Conservation (phyloP, 2,888 invertebrate genomes). For the Sphaerophoria taeniata region DNA sequence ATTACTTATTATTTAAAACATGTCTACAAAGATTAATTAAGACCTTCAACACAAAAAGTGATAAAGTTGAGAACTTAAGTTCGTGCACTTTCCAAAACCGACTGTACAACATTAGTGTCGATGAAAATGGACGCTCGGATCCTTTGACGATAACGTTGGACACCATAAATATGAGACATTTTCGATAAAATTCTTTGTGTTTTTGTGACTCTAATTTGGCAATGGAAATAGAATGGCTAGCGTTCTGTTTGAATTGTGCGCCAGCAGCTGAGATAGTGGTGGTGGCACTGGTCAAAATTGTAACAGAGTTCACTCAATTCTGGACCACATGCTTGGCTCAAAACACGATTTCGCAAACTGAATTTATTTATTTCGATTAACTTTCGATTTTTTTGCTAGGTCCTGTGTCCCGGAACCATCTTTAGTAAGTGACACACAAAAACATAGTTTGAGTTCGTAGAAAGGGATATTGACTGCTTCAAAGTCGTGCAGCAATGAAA, state of each 20-base stretch:
- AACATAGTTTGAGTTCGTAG: neutral
- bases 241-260: conserved; percentile 12
- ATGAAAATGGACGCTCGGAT: neutral
- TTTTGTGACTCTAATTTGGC: conserved; percentile 58
- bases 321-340: conserved; percentile 45
- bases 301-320: conserved; percentile 51
- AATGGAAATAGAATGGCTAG: neutral
- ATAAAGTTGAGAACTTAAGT: too few species aligned
- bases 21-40: too few species aligned
- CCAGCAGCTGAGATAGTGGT: neutral
- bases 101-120: conserved; percentile 1
- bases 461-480: conserved; percentile 16
- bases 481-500: conserved; percentile 60
- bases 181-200: conserved; percentile 53
- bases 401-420: conserved; percentile 13
- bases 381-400: conserved; percentile 52
- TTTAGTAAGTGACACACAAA: too few species aligned
- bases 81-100: neutral
- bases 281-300: conserved; percentile 17
- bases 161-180: conserved; percentile 50
- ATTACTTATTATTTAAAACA: too few species aligned
- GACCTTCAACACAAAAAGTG: too few species aligned
- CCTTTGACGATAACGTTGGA: conserved; percentile 10
- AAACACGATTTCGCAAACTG: conserved; percentile 57
- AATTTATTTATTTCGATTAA: conserved; percentile 72